Evolutionary conservation across 2,113 vertebrate genomes (phyloP).

Genomic region (Bos indicus): DNA sequence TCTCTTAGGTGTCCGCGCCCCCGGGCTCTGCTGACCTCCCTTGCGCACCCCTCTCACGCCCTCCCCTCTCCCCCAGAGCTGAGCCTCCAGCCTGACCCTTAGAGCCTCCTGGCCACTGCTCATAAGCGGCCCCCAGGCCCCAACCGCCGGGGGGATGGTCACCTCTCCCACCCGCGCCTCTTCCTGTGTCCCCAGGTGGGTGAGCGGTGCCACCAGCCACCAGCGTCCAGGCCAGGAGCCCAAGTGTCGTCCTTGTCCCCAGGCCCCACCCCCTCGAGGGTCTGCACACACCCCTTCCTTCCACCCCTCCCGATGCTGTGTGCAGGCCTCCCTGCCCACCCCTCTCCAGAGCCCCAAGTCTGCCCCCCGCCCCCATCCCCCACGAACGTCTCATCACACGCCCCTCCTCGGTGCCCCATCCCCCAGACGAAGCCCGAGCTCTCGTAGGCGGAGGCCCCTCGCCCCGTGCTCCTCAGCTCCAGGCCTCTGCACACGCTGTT

Average conservation of each 20-base stretch:
- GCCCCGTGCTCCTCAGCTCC: background rate
- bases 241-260: background rate
- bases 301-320: too few species aligned
- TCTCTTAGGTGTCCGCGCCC: fast-evolving
- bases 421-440: background rate
- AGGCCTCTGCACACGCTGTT: background rate
- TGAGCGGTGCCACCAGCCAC: background rate
- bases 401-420: background rate
- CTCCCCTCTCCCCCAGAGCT: background rate
- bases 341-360: background rate
- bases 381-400: fast-evolving
- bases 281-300: background rate
- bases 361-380: background rate
- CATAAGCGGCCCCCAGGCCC: fast-evolving
- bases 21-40: background rate
- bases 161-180: background rate
- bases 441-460: too few species aligned
- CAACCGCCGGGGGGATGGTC: background rate
- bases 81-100: background rate
- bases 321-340: background rate
- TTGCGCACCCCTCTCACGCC: background rate
- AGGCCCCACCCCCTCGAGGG: background rate
- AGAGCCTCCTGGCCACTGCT: background rate
- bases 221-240: too few species aligned
- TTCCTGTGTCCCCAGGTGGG: background rate